Conservation (phyloP, 2,797 vertebrate genomes). For the Argya squamiceps region DNA sequence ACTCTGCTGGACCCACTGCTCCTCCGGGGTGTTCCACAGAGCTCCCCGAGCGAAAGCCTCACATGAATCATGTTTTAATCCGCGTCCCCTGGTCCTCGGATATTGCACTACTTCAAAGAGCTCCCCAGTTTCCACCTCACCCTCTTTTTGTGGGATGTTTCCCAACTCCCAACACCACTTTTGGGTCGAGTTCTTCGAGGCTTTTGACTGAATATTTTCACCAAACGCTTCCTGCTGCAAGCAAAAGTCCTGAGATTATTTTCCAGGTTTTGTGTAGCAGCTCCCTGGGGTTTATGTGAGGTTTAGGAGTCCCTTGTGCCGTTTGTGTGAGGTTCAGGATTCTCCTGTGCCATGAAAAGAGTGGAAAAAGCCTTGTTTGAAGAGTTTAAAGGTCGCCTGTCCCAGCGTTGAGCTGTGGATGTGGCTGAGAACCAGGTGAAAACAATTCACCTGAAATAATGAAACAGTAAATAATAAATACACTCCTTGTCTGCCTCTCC, state of each 20-base stretch:
- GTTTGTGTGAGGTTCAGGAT: background rate
- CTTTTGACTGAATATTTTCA: background rate
- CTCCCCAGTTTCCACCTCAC: constrained; percentile 41
- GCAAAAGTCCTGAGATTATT: rapidly evolving
- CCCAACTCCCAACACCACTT: background rate
- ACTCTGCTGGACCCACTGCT: background rate
- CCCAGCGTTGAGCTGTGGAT: background rate
- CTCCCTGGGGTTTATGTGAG: background rate
- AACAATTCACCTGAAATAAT: background rate
- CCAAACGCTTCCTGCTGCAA: background rate
- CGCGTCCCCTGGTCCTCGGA: constrained; percentile 19
- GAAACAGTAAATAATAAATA: background rate
- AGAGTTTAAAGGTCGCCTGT: background rate
- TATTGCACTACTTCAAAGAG: constrained; percentile 16
- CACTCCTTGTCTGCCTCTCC: background rate
- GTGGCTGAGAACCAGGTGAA: background rate
- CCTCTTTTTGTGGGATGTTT: constrained; percentile 7
- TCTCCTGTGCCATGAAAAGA: background rate
- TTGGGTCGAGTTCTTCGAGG: background rate
- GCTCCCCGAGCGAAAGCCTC: background rate
- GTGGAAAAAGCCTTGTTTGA: background rate
- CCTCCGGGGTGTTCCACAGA: background rate
- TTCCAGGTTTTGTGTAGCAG: background rate
- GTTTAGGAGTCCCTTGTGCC: background rate
- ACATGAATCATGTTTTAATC: constrained; percentile 55